Conservation (phyloP, 2,888 invertebrate species). For the Lagria hirta region DNA sequence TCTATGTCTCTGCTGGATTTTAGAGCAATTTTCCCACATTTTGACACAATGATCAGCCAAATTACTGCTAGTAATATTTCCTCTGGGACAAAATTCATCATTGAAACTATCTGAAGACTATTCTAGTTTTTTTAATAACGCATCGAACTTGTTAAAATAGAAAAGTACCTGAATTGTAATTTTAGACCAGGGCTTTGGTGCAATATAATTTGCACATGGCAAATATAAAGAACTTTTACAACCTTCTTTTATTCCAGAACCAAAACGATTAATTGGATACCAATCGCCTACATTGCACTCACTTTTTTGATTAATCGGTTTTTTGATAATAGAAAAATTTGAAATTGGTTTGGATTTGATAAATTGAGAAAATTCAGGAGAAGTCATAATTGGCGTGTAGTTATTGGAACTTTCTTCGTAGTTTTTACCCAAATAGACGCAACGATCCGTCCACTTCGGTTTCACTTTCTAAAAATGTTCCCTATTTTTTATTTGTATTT, state of each 20-base stretch:
- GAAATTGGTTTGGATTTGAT: slow-evolving; percentile 32
- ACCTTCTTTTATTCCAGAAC: slow-evolving; percentile 54
- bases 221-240: slow-evolving; percentile 54
- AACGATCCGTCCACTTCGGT: slow-evolving; percentile 58
- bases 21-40: slow-evolving; percentile 43
- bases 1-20: slow-evolving; percentile 42
- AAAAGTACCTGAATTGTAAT: slow-evolving; percentile 2
- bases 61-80: slow-evolving; percentile 30
- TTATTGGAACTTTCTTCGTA: slow-evolving; percentile 50
- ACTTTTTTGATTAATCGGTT: slow-evolving; percentile 5
- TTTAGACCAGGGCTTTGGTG: slow-evolving; percentile 31
- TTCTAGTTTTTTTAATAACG: too few relatives aligned
- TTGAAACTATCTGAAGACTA: slow-evolving; percentile 14
- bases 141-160: too few relatives aligned
- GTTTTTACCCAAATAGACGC: slow-evolving; percentile 59
- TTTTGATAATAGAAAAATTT: neutral
- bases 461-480: slow-evolving; percentile 35
- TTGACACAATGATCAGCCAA: slow-evolving; percentile 44
- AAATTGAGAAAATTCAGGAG: slow-evolving; percentile 46
- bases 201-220: slow-evolving; percentile 42
- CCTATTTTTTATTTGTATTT: too few relatives aligned
- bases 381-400: slow-evolving; percentile 48
- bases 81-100: slow-evolving; percentile 9
- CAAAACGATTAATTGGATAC: slow-evolving; percentile 60
- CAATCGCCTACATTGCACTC: slow-evolving; percentile 84